phyloP scores from a whole-genome alignment of 2,888 invertebrate species.

The Drosophila anomelani region DNA sequence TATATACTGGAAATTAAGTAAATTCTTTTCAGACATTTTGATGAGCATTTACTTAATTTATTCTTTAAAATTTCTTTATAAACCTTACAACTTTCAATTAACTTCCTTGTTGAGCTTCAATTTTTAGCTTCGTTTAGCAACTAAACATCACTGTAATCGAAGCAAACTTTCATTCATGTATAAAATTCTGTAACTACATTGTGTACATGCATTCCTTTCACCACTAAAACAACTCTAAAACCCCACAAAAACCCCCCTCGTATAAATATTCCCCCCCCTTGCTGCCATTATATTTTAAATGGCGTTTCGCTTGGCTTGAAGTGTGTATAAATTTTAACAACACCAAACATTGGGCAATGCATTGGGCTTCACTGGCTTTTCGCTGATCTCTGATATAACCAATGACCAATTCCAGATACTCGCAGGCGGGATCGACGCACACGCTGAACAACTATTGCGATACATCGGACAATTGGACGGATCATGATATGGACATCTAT shows the following conservation, averaged over 20 bases:
- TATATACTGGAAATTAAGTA: not conserved
- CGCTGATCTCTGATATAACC: constrained; percentile 29
- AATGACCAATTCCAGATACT: constrained; percentile 84
- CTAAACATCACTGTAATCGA: constrained; percentile 20
- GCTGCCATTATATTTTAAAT: constrained; percentile 25
- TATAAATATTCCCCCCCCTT: constrained; percentile 25
- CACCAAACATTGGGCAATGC: constrained; percentile 23
- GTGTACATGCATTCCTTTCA: constrained; percentile 40
- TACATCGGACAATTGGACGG: constrained; percentile 96
- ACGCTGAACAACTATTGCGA: constrained; percentile 94
- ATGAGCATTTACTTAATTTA: not conserved
- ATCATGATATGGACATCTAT: constrained; percentile 98
- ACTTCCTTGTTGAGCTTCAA: constrained; percentile 5
- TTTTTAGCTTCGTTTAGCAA: constrained; percentile 20
- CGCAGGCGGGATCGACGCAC: constrained; percentile 91
- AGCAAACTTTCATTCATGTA: constrained; percentile 33
- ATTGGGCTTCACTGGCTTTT: not conserved
- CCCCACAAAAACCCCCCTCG: not conserved
- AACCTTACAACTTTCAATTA: constrained; percentile 1
- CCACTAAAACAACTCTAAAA: constrained; percentile 5
- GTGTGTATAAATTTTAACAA: constrained; percentile 7
- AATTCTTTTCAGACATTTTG: not conserved
- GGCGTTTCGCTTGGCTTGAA: constrained; percentile 37
- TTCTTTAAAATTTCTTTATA: not conserved
- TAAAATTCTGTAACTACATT: constrained; percentile 32